These are phyloP conservation scores for Scaptomyza flava DNA, from an alignment of 2,888 invertebrate genomes.

Conservation along the genomic window DNA sequence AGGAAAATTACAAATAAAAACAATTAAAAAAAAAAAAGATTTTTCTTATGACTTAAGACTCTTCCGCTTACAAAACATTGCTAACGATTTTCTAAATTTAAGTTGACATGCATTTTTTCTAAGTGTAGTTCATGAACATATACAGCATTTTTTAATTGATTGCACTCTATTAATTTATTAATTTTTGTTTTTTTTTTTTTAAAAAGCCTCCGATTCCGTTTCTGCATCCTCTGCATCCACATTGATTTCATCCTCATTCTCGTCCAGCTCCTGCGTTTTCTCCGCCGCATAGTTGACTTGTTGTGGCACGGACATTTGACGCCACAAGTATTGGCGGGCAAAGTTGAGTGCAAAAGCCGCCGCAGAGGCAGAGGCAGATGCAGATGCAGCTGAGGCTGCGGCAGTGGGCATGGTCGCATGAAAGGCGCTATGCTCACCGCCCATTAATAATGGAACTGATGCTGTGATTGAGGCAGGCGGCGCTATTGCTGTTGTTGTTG, in stretches of 20 bases:
- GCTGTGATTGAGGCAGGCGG: constrained; percentile 84
- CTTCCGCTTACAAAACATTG: not conserved
- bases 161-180: constrained; percentile 25
- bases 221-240: constrained; percentile 87
- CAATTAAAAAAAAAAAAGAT: no score
- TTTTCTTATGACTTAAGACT: no score
- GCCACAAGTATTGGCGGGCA: constrained; percentile 80
- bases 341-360: constrained; percentile 85
- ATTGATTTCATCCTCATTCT: constrained; percentile 91
- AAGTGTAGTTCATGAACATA: constrained; percentile 8
- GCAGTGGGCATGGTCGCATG: constrained; percentile 87
- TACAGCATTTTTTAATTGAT: constrained; percentile 21
- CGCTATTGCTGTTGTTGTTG: constrained; percentile 62
- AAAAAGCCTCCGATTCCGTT: constrained; percentile 79
- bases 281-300: constrained; percentile 9
- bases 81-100: not conserved
- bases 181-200: constrained; percentile 9
- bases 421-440: constrained; percentile 96
- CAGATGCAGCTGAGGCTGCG: constrained; percentile 85
- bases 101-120: not conserved
- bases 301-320: constrained; percentile 53
- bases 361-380: constrained; percentile 83
- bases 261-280: constrained; percentile 32
- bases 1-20: not conserved
- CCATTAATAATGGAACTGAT: constrained; percentile 88